Conservation (phyloP, 2,888 invertebrate species). For the Synergus gifuensis region DNA sequence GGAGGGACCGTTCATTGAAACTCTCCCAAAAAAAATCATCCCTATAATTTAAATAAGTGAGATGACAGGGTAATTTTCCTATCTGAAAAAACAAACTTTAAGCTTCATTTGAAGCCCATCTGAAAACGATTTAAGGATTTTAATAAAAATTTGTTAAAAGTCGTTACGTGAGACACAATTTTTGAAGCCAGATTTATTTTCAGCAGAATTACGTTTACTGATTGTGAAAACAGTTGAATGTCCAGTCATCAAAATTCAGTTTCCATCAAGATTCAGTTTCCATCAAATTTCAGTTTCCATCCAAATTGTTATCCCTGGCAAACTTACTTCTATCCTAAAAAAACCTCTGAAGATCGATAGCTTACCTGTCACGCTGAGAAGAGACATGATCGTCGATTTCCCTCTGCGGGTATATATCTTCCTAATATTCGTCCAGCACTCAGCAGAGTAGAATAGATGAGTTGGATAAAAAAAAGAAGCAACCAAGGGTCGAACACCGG, state of each 20-base stretch:
- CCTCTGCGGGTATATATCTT: neutral
- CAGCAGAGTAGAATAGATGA: neutral
- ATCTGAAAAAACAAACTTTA: too few relatives aligned
- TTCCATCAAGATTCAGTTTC: neutral
- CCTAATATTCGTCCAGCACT: slow-evolving; percentile 17
- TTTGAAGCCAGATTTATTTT: too few relatives aligned
- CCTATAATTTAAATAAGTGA: too few relatives aligned
- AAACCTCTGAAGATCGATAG: slow-evolving; percentile 4
- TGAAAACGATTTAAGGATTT: too few relatives aligned
- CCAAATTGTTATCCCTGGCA: neutral
- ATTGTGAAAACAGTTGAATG: too few relatives aligned
- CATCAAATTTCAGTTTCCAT: neutral
- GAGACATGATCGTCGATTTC: slow-evolving; percentile 40
- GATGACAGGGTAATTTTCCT: too few relatives aligned
- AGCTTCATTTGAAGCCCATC: too few relatives aligned
- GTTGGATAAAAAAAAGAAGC: neutral
- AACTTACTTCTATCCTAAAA: neutral
- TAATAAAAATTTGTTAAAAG: neutral
- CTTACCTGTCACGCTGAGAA: slow-evolving; percentile 40
- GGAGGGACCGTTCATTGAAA: too few relatives aligned
- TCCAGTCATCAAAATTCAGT: neutral
- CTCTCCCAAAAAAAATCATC: too few relatives aligned
- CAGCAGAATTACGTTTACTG: too few relatives aligned
- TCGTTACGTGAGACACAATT: neutral
- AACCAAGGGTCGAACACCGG: neutral